These are phyloP conservation scores for Meteorus cinctellus DNA, from an alignment of 2,888 invertebrate genomes.

Conservation along the genomic window DNA sequence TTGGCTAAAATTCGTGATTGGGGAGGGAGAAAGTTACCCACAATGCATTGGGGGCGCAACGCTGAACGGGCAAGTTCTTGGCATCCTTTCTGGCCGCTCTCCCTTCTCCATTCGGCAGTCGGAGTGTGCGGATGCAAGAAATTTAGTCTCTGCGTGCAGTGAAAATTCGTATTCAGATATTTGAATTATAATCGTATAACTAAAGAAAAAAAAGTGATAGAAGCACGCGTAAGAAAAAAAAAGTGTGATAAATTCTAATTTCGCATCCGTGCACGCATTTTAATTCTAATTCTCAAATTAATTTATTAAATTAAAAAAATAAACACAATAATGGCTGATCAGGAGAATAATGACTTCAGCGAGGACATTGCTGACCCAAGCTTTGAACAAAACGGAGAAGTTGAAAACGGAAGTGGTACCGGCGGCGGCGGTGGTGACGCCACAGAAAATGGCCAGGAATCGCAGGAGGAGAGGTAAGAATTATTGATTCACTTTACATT, in stretches of 20 bases:
- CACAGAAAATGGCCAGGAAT: constrained; percentile 79
- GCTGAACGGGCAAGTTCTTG: background rate
- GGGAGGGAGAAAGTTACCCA: background rate
- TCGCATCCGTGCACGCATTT: background rate
- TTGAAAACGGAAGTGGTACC: constrained; percentile 75
- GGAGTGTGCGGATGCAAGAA: constrained; percentile 62
- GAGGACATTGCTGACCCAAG: constrained; percentile 77
- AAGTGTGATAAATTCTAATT: background rate
- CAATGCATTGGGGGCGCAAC: background rate
- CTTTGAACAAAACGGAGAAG: constrained; percentile 76
- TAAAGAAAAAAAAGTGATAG: constrained; percentile 23
- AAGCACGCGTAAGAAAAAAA: background rate
- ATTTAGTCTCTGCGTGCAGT: constrained; percentile 19
- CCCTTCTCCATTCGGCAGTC: constrained; percentile 70
- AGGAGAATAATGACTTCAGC: constrained; percentile 72
- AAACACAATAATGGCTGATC: constrained; percentile 64
- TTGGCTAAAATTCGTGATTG: background rate
- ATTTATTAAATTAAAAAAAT: constrained; percentile 35
- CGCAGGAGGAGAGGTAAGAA: constrained; percentile 72
- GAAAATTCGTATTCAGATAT: constrained; percentile 34
- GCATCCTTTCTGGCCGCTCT: constrained; percentile 46
- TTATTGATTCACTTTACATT: constrained; percentile 43
- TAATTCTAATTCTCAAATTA: constrained; percentile 14
- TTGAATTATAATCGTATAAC: background rate
- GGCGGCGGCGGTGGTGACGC: constrained; percentile 75